phyloP scores from a whole-genome alignment of 2,113 vertebrate genomes.

The Channa argus region DNA sequence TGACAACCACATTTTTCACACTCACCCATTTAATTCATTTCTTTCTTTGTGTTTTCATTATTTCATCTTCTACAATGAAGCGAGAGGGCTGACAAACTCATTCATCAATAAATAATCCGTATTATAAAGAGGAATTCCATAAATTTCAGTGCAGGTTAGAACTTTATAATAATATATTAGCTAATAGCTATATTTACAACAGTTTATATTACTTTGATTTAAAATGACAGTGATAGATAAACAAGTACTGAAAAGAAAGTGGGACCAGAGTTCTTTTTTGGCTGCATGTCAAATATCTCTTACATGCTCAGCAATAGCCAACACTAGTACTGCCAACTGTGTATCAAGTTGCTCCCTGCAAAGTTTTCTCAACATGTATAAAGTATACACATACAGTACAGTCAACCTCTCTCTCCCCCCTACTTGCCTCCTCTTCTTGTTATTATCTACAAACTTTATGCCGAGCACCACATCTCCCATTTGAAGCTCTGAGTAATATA shows the following conservation, averaged over 20 bases:
- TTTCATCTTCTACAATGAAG: background rate
- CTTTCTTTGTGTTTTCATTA: background rate
- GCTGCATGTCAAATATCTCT: conserved; percentile 61
- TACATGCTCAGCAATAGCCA: conserved; percentile 71
- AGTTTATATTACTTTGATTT: background rate
- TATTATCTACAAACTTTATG: conserved; percentile 13
- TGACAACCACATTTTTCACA: conserved; percentile 11
- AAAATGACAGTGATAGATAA: background rate
- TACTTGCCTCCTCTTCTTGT: background rate
- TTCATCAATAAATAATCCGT: background rate
- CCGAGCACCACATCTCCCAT: conserved; percentile 7
- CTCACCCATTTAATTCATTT: background rate
- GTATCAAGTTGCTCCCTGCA: conserved; percentile 66
- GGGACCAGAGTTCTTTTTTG: conserved; percentile 57
- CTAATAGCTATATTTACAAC: background rate
- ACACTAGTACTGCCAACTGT: conserved; percentile 44
- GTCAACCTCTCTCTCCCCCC: background rate
- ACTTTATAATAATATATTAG: background rate
- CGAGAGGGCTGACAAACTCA: conserved; percentile 13
- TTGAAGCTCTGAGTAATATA: conserved; percentile 15
- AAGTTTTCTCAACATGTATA: conserved; percentile 17
- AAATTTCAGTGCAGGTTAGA: background rate
- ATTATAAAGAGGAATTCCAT: background rate
- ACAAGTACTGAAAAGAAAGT: conserved; percentile 38
- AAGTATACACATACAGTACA: conserved; percentile 17